phyloP scores from a whole-genome alignment of 2,797 vertebrate species.

The Chelonia mydas region DNA sequence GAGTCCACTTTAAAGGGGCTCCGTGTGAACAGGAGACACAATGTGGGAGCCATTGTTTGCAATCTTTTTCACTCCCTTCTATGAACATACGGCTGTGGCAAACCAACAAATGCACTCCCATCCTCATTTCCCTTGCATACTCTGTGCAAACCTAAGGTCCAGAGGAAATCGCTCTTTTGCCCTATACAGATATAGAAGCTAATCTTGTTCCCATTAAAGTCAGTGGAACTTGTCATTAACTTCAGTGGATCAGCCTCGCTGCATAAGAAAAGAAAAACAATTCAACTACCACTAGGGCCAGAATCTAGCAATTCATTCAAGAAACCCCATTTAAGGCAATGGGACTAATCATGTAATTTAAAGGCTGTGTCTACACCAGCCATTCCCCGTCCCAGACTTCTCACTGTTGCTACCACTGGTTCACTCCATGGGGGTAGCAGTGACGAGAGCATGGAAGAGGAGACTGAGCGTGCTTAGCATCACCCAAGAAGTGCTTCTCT shows the following conservation, averaged over 20 bases:
- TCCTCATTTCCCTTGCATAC: background rate
- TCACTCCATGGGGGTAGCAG: background rate
- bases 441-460: background rate
- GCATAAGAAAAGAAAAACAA: background rate
- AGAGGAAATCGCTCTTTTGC: background rate
- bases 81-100: background rate
- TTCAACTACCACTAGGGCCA: background rate
- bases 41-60: background rate
- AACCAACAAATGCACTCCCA: background rate
- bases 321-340: background rate
- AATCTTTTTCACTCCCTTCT: background rate
- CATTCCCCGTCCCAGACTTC: constrained; percentile 18
- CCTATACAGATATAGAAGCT: background rate
- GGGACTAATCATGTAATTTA: background rate
- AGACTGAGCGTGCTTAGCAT: background rate
- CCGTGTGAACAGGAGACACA: background rate
- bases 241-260: background rate
- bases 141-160: background rate
- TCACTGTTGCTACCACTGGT: background rate
- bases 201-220: background rate
- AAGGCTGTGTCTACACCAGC: background rate
- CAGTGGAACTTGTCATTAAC: background rate
- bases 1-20: background rate
- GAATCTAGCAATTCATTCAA: background rate
- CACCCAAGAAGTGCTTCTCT: background rate